Percentiles rank a stretch among this genome's conserved stretches.
phyloP scores from a whole-genome alignment of 2,113 vertebrate species.

The Campylomormyrus numenius region DNA sequence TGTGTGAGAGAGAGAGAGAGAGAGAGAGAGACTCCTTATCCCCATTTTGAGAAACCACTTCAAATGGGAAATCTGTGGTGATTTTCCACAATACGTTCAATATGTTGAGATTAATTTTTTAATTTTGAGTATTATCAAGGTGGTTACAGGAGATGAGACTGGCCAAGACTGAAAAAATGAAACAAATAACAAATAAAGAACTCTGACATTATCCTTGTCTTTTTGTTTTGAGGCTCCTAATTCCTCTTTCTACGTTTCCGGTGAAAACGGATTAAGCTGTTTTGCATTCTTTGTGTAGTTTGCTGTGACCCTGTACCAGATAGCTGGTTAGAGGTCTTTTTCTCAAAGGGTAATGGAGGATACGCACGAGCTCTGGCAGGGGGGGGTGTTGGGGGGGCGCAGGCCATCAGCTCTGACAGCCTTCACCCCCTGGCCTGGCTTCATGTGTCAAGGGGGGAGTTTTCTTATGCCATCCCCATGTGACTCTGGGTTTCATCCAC shows the following conservation, averaged over 20 bases:
- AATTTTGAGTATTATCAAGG: constrained; percentile 35
- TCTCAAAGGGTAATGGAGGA: background rate
- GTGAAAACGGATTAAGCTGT: background rate
- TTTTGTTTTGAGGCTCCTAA: background rate
- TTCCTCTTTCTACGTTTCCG: background rate
- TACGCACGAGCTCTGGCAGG: background rate
- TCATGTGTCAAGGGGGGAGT: background rate
- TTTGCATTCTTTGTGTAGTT: background rate
- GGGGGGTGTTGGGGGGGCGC: background rate
- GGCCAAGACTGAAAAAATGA: background rate
- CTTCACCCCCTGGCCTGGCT: background rate
- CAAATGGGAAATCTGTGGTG: constrained; percentile 31
- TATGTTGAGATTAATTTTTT: constrained; percentile 23
- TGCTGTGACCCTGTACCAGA: background rate
- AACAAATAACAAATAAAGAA: constrained; percentile 27
- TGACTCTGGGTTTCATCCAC: background rate
- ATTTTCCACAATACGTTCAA: constrained; percentile 28
- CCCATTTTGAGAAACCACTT: constrained; percentile 34
- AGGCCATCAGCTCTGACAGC: background rate
- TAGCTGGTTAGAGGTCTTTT: background rate
- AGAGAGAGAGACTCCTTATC: background rate
- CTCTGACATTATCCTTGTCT: background rate
- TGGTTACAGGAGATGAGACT: constrained; percentile 3
- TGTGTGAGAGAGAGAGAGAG: background rate
- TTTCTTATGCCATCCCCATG: background rate